Conservation (phyloP, 2,113 vertebrate genomes). For the Passer domesticus region DNA sequence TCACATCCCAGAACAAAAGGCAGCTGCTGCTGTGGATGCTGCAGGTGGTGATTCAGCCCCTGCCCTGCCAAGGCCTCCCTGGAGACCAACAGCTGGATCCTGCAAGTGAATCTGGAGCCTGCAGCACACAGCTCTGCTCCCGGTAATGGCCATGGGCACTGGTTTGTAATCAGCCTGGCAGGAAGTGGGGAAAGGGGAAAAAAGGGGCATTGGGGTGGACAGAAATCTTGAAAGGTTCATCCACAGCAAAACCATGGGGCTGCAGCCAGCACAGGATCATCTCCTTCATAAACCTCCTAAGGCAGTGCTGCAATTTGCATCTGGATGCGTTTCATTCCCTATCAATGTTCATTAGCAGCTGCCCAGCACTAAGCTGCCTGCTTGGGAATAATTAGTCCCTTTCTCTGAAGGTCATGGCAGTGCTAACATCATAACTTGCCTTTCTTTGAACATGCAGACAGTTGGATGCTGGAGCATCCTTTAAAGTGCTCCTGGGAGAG, state of each 20-base stretch:
- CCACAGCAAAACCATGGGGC: background rate
- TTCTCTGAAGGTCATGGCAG: constrained; percentile 28
- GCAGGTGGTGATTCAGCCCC: background rate
- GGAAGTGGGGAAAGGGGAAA: background rate
- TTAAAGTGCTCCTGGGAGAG: background rate
- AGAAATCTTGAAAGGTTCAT: background rate
- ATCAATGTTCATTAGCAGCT: constrained; percentile 46
- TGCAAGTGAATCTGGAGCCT: background rate
- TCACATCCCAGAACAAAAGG: background rate
- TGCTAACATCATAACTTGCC: background rate
- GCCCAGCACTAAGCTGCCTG: constrained; percentile 23
- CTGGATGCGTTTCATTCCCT: background rate
- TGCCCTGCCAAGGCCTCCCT: background rate
- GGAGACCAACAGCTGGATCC: background rate
- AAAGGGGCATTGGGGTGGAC: background rate
- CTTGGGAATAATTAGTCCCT: constrained; percentile 39
- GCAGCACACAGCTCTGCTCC: background rate
- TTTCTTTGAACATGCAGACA: background rate
- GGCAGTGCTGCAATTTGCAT: constrained; percentile 20
- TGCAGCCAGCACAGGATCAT: background rate
- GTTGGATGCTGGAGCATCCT: background rate
- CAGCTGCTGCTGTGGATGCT: background rate
- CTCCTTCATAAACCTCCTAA: background rate
- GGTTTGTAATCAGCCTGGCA: background rate
- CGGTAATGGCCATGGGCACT: fast-evolving